These are phyloP conservation scores for Tyria jacobaeae DNA, from an alignment of 2,888 invertebrate genomes.

Conservation along the genomic window DNA sequence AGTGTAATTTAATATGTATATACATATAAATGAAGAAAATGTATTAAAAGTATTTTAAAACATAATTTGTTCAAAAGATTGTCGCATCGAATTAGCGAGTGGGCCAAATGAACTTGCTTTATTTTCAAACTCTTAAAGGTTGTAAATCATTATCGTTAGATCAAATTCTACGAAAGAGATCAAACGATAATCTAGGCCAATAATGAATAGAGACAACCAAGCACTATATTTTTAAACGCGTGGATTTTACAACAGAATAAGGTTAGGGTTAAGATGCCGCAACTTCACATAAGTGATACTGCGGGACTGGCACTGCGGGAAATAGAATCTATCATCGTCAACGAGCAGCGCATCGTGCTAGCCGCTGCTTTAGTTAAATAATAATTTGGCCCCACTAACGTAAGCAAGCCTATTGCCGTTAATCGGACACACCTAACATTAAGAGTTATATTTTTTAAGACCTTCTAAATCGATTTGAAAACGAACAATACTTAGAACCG, in stretches of 20 bases:
- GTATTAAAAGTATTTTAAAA: not conserved
- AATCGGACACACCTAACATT: too few relatives aligned
- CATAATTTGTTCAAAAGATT: not conserved
- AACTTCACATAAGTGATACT: not conserved
- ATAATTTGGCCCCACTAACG: too few relatives aligned
- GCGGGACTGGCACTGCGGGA: too few relatives aligned
- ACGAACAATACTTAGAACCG: too few relatives aligned
- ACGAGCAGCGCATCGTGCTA: too few relatives aligned
- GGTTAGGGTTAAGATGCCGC: not conserved
- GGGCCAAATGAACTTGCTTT: constrained; percentile 13
- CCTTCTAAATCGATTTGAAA: too few relatives aligned
- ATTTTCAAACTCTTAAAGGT: constrained; percentile 34
- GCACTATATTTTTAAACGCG: not conserved
- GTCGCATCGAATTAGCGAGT: not conserved
- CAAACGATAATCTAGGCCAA: constrained; percentile 28
- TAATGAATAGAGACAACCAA: constrained; percentile 29
- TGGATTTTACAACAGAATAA: not conserved
- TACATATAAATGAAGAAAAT: too few relatives aligned
- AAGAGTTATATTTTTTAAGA: too few relatives aligned
- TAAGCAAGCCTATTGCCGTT: too few relatives aligned
- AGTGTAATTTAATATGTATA: too few relatives aligned
- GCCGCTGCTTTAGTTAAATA: too few relatives aligned
- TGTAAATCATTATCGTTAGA: constrained; percentile 44
- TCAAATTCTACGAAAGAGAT: constrained; percentile 36
- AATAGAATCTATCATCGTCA: too few relatives aligned